A percentile compares a stretch with the other conserved stretches of the same genome.
phyloP scores from a whole-genome alignment of 2,797 vertebrate species.

The Apodemus agrarius region DNA sequence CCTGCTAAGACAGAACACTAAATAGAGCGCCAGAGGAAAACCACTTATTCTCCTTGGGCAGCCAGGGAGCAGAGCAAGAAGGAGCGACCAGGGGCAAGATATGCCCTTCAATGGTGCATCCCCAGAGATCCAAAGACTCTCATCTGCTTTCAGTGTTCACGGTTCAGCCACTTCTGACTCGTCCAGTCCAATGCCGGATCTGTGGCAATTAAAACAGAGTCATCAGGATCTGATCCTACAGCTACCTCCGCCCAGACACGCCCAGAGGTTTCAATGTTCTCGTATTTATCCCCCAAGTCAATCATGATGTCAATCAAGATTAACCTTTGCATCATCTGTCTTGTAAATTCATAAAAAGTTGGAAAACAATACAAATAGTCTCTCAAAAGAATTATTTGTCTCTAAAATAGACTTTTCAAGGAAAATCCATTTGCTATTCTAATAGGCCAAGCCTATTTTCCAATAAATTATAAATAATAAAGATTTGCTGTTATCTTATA shows the following conservation, averaged over 20 bases:
- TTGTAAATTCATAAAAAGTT: not conserved
- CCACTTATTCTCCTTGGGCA: no score
- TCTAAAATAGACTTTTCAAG: not conserved
- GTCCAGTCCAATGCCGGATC: not conserved
- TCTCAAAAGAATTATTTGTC: not conserved
- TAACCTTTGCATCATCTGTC: not conserved
- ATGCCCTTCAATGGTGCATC: not conserved
- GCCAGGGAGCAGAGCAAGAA: not conserved
- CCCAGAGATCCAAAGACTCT: no score
- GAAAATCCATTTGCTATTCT: not conserved
- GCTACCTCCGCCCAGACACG: not conserved
- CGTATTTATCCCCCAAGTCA: no score
- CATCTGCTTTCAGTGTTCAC: no score
- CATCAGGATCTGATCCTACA: not conserved
- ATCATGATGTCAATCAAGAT: not conserved
- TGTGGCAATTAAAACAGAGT: not conserved
- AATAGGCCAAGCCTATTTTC: not conserved
- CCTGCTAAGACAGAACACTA: not conserved
- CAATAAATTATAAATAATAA: not conserved
- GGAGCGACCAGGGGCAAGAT: not conserved
- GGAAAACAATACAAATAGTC: no score
- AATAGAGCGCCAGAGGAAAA: not conserved
- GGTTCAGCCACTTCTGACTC: fast-evolving
- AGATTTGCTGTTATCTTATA: not conserved
- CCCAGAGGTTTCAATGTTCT: not conserved